Evolutionary conservation across 2,113 vertebrate species (phyloP), one percentile per base, ranked within the genome.

Genomic region (Bolborhynchus lineola): DNA sequence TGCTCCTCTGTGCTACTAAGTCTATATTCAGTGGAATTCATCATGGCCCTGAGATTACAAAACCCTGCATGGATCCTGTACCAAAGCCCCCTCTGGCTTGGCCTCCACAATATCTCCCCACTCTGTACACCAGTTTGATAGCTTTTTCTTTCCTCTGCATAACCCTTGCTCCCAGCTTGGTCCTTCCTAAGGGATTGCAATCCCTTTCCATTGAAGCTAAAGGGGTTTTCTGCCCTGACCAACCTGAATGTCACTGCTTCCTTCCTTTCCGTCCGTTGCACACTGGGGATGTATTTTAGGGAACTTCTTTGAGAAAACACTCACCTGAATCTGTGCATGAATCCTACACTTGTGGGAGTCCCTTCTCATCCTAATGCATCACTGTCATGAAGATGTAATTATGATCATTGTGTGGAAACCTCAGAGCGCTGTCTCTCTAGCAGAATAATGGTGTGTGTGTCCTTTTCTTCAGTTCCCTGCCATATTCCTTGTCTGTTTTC

Each of bases 71-170:
- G 42, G 16, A 7, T 55, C 28, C 13, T n/a, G 41, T 26, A 52
- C 23, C 7, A 18, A 49, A 29, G 67, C 7, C 4, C 7, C 2
- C 29, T 52, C 55, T 16, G 11, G 31, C 15, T 69, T 53, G 31
- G 11, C 20, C 69, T 62, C 25, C 2, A 1, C 0, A 0, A 16
- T 28, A 9, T 52, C 33, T 19, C 16, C 8, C 3, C 0, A 0
- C 15, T 85, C 50, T 59, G 7, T 46, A 82, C 25, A 35, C 33
- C 0, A 0, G 10, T 18, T 63, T 69, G 19, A 60, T 11, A 20
- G 37, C 2, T 6, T 63, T 81, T 65, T n/a, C 31, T 50, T 2
- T 13, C 39, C 29, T 75, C 0, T 0, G 2, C 20, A 41, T 64
- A 67, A 82, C 17, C 13, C 14, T 49, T 82, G 6, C 35, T 79